Conservation (phyloP, 2,888 invertebrate genomes). For the Caenorhabditis doughertyi region DNA sequence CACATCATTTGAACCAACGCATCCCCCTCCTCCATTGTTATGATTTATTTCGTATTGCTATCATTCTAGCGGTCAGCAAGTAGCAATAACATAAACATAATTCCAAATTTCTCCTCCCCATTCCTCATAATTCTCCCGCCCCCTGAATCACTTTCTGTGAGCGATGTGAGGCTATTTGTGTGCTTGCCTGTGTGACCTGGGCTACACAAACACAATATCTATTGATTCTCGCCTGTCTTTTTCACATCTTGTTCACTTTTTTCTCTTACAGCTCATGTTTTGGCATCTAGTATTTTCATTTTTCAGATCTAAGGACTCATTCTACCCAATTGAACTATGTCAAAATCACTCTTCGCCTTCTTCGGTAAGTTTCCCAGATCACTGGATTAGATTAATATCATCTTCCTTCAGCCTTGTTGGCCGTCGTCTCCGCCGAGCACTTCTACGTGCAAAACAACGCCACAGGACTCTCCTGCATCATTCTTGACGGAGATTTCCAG, state of each 20-base stretch:
- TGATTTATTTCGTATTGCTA: constrained; percentile 17
- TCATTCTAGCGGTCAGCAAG: background rate
- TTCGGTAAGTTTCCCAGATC: constrained; percentile 16
- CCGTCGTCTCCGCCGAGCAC: constrained; percentile 53
- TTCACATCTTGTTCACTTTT: constrained; percentile 45
- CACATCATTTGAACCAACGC: background rate
- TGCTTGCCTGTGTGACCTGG: constrained; percentile 46
- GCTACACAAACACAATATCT: constrained; percentile 57
- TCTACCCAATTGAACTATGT: constrained; percentile 43
- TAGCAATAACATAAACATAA: constrained; percentile 28
- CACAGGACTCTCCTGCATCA: constrained; percentile 66
- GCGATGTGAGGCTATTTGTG: constrained; percentile 17
- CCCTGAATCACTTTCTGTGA: constrained; percentile 18
- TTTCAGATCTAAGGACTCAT: constrained; percentile 39
- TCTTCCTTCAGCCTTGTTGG: constrained; percentile 52
- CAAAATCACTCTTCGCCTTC: constrained; percentile 38
- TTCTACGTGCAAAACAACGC: constrained; percentile 59
- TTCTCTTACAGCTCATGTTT: constrained; percentile 6
- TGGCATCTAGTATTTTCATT: background rate
- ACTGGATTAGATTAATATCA: background rate
- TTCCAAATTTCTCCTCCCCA: background rate
- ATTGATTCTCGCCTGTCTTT: constrained; percentile 49
- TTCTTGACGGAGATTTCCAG: constrained; percentile 70
- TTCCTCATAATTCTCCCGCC: constrained; percentile 21
- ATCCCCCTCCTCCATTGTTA: background rate